phyloP scores from a whole-genome alignment of 2,888 invertebrate genomes.

The Eilema griseolum region DNA sequence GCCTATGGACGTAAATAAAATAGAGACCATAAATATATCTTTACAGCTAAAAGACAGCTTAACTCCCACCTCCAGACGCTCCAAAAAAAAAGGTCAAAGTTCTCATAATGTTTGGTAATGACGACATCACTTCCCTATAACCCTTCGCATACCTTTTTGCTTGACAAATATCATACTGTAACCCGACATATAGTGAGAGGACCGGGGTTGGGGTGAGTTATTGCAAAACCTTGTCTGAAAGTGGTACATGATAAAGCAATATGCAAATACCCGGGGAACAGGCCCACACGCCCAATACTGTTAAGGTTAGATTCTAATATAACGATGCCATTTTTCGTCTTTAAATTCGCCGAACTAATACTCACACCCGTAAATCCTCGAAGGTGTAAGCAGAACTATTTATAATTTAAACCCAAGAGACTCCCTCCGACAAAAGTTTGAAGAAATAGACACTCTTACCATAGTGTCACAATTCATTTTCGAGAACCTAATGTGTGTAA shows the following conservation, averaged over 20 bases:
- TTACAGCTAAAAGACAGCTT: not conserved
- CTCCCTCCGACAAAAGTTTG: no score
- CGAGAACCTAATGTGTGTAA: no score
- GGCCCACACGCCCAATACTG: conserved; percentile 29
- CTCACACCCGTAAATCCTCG: no score
- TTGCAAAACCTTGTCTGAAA: conserved; percentile 66
- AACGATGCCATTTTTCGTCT: not conserved
- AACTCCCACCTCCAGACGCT: not conserved
- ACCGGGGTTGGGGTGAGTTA: conserved; percentile 44
- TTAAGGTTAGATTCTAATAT: conserved; percentile 17
- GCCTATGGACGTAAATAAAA: no score
- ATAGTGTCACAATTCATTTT: no score
- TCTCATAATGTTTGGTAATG: not conserved
- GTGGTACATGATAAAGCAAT: conserved; percentile 67
- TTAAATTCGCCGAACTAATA: not conserved
- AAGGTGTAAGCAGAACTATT: no score
- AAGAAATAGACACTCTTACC: no score
- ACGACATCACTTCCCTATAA: not conserved
- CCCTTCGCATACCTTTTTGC: conserved; percentile 9
- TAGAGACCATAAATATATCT: not conserved
- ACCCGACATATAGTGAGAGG: conserved; percentile 9
- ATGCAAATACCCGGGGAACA: conserved; percentile 63
- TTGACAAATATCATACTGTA: conserved; percentile 19
- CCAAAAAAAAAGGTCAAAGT: conserved; percentile 3
- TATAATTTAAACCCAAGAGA: no score